Conservation (phyloP, 2,113 vertebrate genomes). For the Apeltes quadracus region DNA sequence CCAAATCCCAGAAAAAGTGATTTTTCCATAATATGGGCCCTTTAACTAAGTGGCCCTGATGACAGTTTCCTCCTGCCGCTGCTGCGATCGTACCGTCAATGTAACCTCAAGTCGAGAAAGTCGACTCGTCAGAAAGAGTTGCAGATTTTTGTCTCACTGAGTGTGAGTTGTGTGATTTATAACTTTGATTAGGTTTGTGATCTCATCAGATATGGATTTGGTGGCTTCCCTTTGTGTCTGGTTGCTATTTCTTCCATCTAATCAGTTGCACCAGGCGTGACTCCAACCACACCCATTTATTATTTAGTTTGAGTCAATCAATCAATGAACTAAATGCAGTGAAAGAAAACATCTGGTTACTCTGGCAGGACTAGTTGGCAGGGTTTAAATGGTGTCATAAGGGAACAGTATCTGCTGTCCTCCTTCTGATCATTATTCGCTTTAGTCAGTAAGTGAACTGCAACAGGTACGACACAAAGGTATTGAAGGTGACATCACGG, state of each 20-base stretch:
- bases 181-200: not conserved
- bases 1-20: no score
- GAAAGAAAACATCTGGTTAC: not conserved
- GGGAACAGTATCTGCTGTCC: not conserved
- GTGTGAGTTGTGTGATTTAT: not conserved
- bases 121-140: not conserved
- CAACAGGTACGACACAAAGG: not conserved
- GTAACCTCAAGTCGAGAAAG: not conserved
- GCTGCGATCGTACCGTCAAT: not conserved
- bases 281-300: not conserved
- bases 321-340: no score
- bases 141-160: no score
- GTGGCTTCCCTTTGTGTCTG: not conserved
- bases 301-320: not conserved
- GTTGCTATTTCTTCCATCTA: not conserved
- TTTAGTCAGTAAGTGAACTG: constrained; percentile 23
- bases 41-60: no score
- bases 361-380: not conserved
- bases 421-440: constrained; percentile 21
- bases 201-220: not conserved
- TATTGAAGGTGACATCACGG: not conserved
- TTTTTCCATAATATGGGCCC: no score
- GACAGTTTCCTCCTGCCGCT: not conserved
- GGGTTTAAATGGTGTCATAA: constrained; percentile 11
- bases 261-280: not conserved